Conservation (phyloP, 2,888 invertebrate species). For the Colostygia pectinataria region DNA sequence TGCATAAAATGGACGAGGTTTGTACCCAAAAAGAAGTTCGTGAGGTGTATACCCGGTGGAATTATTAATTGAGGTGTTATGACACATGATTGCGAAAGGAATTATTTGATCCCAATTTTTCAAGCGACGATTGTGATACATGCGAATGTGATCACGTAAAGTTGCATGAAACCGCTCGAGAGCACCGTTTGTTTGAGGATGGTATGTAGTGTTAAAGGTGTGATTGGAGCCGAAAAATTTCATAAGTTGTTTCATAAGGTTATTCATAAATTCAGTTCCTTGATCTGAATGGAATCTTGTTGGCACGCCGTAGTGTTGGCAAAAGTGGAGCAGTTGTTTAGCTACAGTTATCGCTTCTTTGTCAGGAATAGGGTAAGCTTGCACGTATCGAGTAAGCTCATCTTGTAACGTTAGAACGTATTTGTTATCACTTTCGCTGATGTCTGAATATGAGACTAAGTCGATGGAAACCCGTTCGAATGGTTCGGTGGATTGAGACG, state of each 20-base stretch:
- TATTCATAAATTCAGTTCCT: slow-evolving; percentile 46
- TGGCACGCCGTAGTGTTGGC: slow-evolving; percentile 46
- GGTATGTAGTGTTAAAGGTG: slow-evolving; percentile 43
- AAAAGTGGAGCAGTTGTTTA: slow-evolving; percentile 40
- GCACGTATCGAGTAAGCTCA: slow-evolving; percentile 43
- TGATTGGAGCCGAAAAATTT: slow-evolving; percentile 43
- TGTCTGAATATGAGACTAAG: slow-evolving; percentile 46
- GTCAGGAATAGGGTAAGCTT: slow-evolving; percentile 46
- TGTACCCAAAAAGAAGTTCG: slow-evolving; percentile 39
- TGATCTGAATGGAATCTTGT: slow-evolving; percentile 48
- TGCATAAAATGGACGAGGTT: too few relatives aligned
- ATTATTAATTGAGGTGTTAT: slow-evolving; percentile 43
- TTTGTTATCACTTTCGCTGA: slow-evolving; percentile 39
- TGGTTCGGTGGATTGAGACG: slow-evolving; percentile 42
- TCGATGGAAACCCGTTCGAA: slow-evolving; percentile 47
- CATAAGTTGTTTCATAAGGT: slow-evolving; percentile 41
- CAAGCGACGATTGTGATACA: slow-evolving; percentile 38
- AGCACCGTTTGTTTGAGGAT: slow-evolving; percentile 46
- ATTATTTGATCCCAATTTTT: slow-evolving; percentile 44
- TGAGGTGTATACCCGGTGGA: slow-evolving; percentile 41
- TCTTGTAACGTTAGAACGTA: slow-evolving; percentile 46
- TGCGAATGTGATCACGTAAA: slow-evolving; percentile 42
- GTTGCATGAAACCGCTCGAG: slow-evolving; percentile 46
- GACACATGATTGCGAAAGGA: slow-evolving; percentile 47
- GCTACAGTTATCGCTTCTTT: slow-evolving; percentile 46